Evolutionary conservation across 2,888 invertebrate genomes (phyloP), one percentile per base, ranked within the genome.

Genomic region (Dryocosmus kuriphilus): DNA sequence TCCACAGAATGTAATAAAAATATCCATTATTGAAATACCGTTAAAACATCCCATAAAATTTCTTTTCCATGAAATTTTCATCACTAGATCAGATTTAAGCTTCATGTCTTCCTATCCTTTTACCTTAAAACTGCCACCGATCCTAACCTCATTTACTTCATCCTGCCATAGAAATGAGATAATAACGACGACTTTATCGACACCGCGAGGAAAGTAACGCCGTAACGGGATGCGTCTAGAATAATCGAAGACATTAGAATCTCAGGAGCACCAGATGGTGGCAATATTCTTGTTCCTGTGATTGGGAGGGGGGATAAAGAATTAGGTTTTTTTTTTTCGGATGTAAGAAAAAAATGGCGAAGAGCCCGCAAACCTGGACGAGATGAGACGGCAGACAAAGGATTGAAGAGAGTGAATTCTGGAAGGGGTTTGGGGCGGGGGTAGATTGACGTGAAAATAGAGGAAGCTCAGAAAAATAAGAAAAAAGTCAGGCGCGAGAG

Each of bases 381-480:
- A 78, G 71, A 51, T 71, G 51, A 51, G 83, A 77, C 77, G 77
- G 76, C 76, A 76, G 80, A 80, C 81, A 81, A 81, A 81, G 77
- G 76, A 73, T 74, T 67, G 63, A 76, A 78, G 78, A 80, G 76
- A 78, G 77, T 77, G 65, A 78, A 78, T 77, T 77, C 61, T 14
- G n/a, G 63, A 83, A 77, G 79, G 62, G 78, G 55, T 73, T 74
- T 67, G 65, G 77, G 75, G 63, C 38, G 74, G 77, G 73, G 55
- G 77, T 77, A 78, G 80, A 80, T 79, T 80, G 77, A 78, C 79
- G 79, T 81, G 77, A 77, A 82, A 82, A 84, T 82, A 84, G 75
- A 63, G 61, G n/a, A 82, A 77, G 82, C 79, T 77, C 62, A 80
- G 80, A 81, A 80, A 82, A 83, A 83, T 82, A 84, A 85, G 77